Evolutionary conservation across 2,113 vertebrate species (phyloP).

Genomic region (Malurus alboscapulatus): DNA sequence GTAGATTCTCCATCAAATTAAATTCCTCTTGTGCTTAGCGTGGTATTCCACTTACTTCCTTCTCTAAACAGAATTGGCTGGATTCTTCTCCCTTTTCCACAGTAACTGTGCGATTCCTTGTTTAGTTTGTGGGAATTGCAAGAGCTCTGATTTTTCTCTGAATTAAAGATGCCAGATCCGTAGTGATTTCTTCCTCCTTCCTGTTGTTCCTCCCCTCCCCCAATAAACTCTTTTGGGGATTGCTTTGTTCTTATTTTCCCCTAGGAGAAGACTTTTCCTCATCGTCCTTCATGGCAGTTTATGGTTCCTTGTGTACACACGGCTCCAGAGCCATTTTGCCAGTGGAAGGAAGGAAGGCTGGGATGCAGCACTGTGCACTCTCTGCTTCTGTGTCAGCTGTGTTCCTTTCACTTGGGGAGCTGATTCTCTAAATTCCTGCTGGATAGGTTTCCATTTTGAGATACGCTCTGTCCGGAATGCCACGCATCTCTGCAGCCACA

Average conservation of each 20-base stretch:
- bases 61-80: background rate
- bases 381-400: background rate
- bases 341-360: background rate
- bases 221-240: background rate
- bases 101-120: background rate
- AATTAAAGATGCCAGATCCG: background rate
- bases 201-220: background rate
- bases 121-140: slow-evolving; percentile 22
- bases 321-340: background rate
- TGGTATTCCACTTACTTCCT: background rate
- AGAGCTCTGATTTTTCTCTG: background rate
- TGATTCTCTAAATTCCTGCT: background rate
- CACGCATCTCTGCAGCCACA: background rate
- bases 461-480: background rate
- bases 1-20: background rate
- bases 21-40: background rate
- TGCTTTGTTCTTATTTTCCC: background rate
- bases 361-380: fast-evolving
- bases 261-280: background rate
- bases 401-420: background rate
- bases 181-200: slow-evolving; percentile 4
- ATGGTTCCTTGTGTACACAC: background rate
- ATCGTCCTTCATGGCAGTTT: background rate
- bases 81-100: background rate
- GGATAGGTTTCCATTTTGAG: slow-evolving; percentile 25